These are phyloP conservation scores for Trachythela sp. DNA, from an alignment of 64 coral and sea anemone genomes.

Conservation along the genomic window DNA sequence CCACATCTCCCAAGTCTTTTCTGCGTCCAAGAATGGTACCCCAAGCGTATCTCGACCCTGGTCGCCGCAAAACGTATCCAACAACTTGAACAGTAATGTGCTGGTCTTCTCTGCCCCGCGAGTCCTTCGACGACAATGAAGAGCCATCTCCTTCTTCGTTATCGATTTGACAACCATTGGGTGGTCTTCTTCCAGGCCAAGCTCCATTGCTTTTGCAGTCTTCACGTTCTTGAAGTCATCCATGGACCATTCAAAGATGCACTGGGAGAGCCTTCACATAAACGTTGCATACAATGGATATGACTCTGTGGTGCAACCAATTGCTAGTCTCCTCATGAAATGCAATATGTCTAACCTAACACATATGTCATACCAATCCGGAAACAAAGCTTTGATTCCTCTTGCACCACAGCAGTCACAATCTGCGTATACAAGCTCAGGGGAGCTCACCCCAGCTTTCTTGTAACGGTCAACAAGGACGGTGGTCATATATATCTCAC, in stretches of 20 bases:
- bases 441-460: not conserved
- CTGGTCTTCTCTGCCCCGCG: not conserved
- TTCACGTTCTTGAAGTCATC: conserved; percentile 9
- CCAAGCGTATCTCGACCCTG: conserved; percentile 38
- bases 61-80: conserved; percentile 17
- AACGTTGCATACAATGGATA: conserved; percentile 43
- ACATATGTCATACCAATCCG: conserved; percentile 6
- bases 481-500: not conserved
- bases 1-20: conserved; percentile 11
- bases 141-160: not conserved
- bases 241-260: conserved; percentile 56
- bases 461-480: conserved; percentile 1
- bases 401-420: conserved; percentile 37
- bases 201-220: not conserved
- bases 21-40: conserved; percentile 28
- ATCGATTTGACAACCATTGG: not conserved
- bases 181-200: not conserved
- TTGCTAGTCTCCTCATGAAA: conserved; percentile 44
- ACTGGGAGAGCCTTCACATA: conserved; percentile 39
- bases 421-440: conserved; percentile 26
- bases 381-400: conserved; percentile 28
- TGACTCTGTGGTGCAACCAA: conserved; percentile 41
- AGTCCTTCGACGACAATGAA: conserved; percentile 32
- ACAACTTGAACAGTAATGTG: not conserved
- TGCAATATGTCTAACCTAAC: conserved; percentile 47